These are phyloP conservation scores for Camponotus pennsylvanicus DNA, from an alignment of 1,140 invertebrate species.

Conservation along the genomic window DNA sequence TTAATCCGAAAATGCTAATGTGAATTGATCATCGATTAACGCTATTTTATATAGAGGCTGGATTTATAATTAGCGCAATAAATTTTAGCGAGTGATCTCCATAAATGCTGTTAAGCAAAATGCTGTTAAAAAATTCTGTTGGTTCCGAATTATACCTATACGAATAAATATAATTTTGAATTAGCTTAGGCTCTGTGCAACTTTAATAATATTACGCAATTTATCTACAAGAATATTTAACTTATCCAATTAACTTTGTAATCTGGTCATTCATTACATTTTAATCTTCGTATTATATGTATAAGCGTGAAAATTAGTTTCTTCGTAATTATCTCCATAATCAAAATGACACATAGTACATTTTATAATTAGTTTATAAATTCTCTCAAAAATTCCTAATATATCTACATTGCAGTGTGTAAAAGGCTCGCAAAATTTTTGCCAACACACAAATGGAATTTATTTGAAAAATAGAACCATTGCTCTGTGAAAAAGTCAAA, in stretches of 20 bases:
- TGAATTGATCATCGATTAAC: conserved; percentile 33
- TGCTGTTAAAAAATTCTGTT: conserved; percentile 6
- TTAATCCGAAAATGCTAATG: conserved; percentile 28
- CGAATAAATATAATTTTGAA: conserved; percentile 5
- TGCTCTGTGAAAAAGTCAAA: neutral
- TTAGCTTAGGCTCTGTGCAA: neutral
- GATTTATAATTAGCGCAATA: neutral
- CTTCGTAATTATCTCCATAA: neutral
- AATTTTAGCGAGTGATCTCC: neutral
- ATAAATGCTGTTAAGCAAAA: too few species aligned
- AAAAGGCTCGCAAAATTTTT: neutral
- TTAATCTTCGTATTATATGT: conserved; percentile 24
- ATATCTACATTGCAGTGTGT: neutral
- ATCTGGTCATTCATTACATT: conserved; percentile 41
- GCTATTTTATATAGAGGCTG: neutral
- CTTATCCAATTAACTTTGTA: conserved; percentile 48
- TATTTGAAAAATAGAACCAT: neutral
- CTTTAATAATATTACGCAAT: conserved; percentile 27
- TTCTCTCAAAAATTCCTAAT: neutral
- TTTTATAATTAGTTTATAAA: neutral
- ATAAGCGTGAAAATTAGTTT: conserved; percentile 11
- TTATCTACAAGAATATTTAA: conserved; percentile 18
- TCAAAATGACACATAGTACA: neutral
- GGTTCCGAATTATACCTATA: neutral
- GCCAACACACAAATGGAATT: neutral